Evolutionary conservation across 64 coral and sea anemone genomes (phyloP), one percentile per base, ranked within the genome.

Genomic region (Catalaphyllia jardinei): DNA sequence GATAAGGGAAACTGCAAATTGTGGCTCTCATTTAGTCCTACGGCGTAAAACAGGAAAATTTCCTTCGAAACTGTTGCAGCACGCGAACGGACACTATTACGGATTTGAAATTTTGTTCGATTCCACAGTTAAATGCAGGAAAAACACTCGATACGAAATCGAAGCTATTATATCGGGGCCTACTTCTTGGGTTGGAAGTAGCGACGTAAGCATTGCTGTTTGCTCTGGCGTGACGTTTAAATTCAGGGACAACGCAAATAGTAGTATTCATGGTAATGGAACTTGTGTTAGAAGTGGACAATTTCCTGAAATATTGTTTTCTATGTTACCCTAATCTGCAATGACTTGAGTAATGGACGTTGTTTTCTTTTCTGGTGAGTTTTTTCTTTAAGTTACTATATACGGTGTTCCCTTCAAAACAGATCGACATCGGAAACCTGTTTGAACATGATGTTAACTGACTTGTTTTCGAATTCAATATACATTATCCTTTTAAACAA

Each of bases 1-100:
- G 27, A 87, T 94, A 7, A 71, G 35, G 57, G 75, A 19, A 89
- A 88, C 6, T 65, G 91, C 6, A 8, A 4, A 46, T 4, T 5
- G 6, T 0, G 39, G 5, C 2, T 75, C 87, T 75, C 87, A 29
- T 88, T 91, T 24, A 89, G 83, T 13, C 14, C 79, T 29, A 86
- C n/a, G n/a, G n/a, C 28, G 69, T 27, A 72, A 72, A 72, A 13
- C 25, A 30, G 69, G 28, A 73, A 73, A 3, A 73, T 73, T 29
- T 33, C 14, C 28, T 73, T 73, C 71, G 3, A 73, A 73, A 29
- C 71, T 33, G 14, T 15, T 73, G 8, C 13, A 73, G 29, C 33
- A 29, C 71, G 1, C 14, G 15, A 1, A 14, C 29, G 7, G 9
- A 13, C 2, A 25, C 25, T 72, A 29, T 12, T 30, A 72, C 14